Evolutionary conservation across 2,797 vertebrate genomes (phyloP), one percentile per base, ranked within the genome.

Genomic region (Esox masquinongy): DNA sequence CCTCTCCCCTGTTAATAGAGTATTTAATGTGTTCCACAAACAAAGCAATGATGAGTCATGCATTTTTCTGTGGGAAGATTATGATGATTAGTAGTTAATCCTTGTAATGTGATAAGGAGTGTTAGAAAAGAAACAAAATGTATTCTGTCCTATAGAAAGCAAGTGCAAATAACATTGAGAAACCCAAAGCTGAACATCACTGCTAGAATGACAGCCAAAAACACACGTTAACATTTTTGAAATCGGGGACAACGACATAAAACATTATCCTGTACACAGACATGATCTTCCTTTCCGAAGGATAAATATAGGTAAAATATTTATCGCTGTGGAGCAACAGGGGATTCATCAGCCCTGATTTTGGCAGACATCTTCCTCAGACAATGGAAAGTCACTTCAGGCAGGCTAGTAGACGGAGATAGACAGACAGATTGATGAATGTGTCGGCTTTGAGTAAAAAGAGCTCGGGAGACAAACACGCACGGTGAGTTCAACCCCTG

Each of bases 351-450:
- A 68, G 80, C 74, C 67, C 1, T 31, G 31, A 59, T 78, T 39
- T 74, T 19, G 59, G 43, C 67, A 17, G 19, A 43, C 34, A 22
- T 74, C 17, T 77, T 68, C 12, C n/a, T 72, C 59, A 53, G 72
- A 70, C 68, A 74, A 50, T 68, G 17, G 14, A 73, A 43, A 81
- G 80, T 86, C 82, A 74, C 67, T 69, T 85, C 80, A 79, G 72
- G 59, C 12, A 72, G 66, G 79, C 56, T 43, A 72, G 75, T 51
- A 74, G 79, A 74, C 49, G 56, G 77, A 86, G 49, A 51, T 2
- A 24, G 69, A 77, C 19, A 51, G 87, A 86, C 84, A 89, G 83
- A 74, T 85, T 90, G 91, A 93, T 92, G 85, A 86, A 93, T 91
- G 89, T 68, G 31, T 81, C 70, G 79, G 77, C 39, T 34, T 84